Conservation (phyloP, 2,888 invertebrate species). For the Ptychoptera contaminata region DNA sequence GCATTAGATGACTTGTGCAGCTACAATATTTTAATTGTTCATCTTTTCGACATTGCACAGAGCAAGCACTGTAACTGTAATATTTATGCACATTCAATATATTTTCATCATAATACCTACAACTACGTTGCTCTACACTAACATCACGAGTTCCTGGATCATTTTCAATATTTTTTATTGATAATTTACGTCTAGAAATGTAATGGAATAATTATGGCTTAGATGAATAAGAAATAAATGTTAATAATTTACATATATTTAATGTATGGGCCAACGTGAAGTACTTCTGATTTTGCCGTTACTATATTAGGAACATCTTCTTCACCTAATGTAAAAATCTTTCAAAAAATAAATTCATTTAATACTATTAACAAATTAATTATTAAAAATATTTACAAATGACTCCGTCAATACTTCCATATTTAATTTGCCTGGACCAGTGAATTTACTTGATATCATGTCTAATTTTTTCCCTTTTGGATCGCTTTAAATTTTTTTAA, state of each 20-base stretch:
- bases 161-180: conserved; percentile 49
- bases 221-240: neutral
- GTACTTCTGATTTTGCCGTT: conserved; percentile 42
- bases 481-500: conserved; percentile 24
- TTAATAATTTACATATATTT: conserved; percentile 34
- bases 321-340: conserved; percentile 46
- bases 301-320: conserved; percentile 56
- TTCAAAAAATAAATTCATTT: conserved; percentile 9
- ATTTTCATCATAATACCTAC: conserved; percentile 53
- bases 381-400: conserved; percentile 30
- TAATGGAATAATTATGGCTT: neutral
- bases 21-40: conserved; percentile 44
- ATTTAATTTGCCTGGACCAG: conserved; percentile 43
- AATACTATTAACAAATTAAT: neutral
- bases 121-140: conserved; percentile 46
- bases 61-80: conserved; percentile 56
- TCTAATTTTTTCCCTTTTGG: conserved; percentile 30
- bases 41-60: conserved; percentile 49
- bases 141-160: conserved; percentile 46
- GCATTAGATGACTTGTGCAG: conserved; percentile 55
- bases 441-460: conserved; percentile 46
- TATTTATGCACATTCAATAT: conserved; percentile 40
- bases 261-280: conserved; percentile 40
- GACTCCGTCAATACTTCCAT: conserved; percentile 34
- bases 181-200: conserved; percentile 33